Base-by-base conservation (phyloP, 92 coral and sea anemone species). In the Scolanthus callimorphus region DNA sequence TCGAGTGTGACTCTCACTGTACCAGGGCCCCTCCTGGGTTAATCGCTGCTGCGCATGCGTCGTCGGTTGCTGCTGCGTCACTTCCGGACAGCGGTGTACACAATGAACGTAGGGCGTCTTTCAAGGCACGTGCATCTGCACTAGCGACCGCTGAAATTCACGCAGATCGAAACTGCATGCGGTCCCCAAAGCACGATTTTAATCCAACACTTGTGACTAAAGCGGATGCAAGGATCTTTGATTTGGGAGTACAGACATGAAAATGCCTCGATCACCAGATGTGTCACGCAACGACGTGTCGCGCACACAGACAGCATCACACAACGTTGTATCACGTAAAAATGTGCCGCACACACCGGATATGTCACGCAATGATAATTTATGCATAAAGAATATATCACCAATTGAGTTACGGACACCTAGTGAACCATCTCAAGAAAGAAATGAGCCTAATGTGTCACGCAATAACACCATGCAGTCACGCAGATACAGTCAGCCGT, bases 1-100 rank as follows among this genome's bases (percentile, higher is more conserved):
- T 53, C 87, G 22, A 73, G 87, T 45, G 87, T 80, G 19, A 86
- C 69, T 3, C 62, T 71, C 17, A 77, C 51, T 38, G 75, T 67
- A 55, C 76, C 86, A 39, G 59, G 69, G 20, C 57, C 37, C 61
- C 62, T 47, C 46, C 76, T 38, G 62, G 72, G 31, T 20, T 58
- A 41, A 38, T 67, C 39, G 67, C 71, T 2, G 57, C 71, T 51
- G 80, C 87, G 12, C 75, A 68, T 15, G 65, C 75, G 28, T 39
- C 64, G 19, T 55, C 57, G 45, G 25, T 65, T 17, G 71, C 77
- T 15, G 44, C 65, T 11, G 20, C 65, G 2, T 68, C 75, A 23
- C n/a, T 68, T 9, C 65, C 75, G 9, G 54, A 28, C 24, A 57
- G 39, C 17, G n/a, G 63, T 54, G 57, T 55, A 23, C 10, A 46